These are phyloP conservation scores for Olivierus martensii DNA, from an alignment of 1,140 invertebrate genomes.

Conservation along the genomic window DNA sequence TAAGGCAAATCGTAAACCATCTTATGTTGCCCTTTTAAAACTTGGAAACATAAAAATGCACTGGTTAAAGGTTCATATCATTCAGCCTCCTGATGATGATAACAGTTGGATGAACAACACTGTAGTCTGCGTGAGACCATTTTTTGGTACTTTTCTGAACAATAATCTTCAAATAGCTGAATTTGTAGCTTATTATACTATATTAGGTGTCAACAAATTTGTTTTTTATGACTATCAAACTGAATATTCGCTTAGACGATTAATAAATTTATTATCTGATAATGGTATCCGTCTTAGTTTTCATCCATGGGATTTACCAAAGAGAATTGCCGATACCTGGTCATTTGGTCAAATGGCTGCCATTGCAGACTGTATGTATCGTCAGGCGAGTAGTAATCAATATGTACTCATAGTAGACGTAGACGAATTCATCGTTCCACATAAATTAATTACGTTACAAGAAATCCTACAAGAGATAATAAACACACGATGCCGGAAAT, in stretches of 20 bases:
- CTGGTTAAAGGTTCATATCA: background rate
- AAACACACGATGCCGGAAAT: too few relatives aligned
- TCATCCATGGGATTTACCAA: conserved; percentile 60
- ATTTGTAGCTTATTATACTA: conserved; percentile 73
- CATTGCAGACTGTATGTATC: conserved; percentile 80
- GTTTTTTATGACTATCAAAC: conserved; percentile 84
- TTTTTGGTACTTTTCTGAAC: conserved; percentile 59
- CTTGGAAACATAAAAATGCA: background rate
- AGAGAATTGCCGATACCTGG: conserved; percentile 65
- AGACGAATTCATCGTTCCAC: conserved; percentile 77
- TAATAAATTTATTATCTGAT: conserved; percentile 48
- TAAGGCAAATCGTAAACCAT: background rate
- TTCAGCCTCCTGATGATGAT: background rate
- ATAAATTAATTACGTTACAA: conserved; percentile 47
- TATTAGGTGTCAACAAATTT: conserved; percentile 73
- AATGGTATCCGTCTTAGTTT: conserved; percentile 50
- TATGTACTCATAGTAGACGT: conserved; percentile 72
- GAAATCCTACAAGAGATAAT: background rate
- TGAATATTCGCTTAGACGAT: conserved; percentile 45
- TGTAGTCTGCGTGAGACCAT: conserved; percentile 78
- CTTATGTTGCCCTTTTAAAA: conserved; percentile 1
- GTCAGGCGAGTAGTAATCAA: conserved; percentile 64
- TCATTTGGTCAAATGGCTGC: conserved; percentile 80
- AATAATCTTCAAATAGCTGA: conserved; percentile 62
- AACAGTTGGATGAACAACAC: background rate